phyloP scores from a whole-genome alignment of 2,113 vertebrate species.

The Empidonax alnorum region DNA sequence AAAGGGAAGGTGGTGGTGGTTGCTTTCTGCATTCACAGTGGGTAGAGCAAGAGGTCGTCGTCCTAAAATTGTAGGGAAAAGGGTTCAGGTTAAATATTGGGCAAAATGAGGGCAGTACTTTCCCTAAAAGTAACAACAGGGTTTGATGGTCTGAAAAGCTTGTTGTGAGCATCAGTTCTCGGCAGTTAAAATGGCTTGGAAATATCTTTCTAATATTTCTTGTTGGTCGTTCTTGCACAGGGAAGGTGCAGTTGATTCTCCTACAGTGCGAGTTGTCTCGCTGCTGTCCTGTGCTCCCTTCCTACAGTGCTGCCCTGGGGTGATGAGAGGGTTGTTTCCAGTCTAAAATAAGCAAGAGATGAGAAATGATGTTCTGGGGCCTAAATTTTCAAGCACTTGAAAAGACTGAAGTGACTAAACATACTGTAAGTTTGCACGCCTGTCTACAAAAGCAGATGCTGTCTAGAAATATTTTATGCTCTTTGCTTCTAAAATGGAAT shows the following conservation, averaged over 20 bases:
- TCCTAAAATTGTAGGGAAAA: neutral
- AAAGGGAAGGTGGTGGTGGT: neutral
- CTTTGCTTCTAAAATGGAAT: slow-evolving; percentile 18
- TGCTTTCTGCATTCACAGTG: neutral
- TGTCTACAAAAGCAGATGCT: neutral
- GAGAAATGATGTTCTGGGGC: neutral
- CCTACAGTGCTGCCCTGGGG: neutral
- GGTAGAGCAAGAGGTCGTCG: neutral
- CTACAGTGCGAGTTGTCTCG: neutral
- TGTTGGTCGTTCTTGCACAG: neutral
- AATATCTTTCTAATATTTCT: neutral
- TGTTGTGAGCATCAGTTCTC: neutral
- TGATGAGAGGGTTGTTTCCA: neutral
- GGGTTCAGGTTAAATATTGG: neutral
- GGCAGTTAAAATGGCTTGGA: neutral
- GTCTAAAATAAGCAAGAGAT: neutral
- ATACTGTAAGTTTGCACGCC: neutral
- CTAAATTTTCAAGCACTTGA: slow-evolving; percentile 22
- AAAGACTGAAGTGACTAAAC: neutral
- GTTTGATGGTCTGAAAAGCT: neutral
- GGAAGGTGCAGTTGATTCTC: neutral
- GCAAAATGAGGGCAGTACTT: neutral
- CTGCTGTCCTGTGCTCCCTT: neutral
- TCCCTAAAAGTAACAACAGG: neutral
- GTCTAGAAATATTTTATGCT: slow-evolving; percentile 19